Base-by-base conservation (phyloP, 2,888 invertebrate genomes). In the Heteromyza rotundicornis region DNA sequence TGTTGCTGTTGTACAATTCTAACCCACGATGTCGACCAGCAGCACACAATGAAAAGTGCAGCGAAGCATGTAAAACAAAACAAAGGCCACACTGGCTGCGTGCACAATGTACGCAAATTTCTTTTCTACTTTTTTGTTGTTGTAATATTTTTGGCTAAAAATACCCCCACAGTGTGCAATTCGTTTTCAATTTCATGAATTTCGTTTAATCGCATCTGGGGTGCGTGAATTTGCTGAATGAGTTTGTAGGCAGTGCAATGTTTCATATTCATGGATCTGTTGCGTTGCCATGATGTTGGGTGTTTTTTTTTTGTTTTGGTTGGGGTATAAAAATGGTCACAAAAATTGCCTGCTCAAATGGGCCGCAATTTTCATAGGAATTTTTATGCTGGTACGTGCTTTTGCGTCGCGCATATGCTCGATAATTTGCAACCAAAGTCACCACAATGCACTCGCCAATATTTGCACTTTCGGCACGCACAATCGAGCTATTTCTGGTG, bases 201-300 rank as follows among this genome's bases (percentile, higher is more conserved):
- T 14, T 64, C 57, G 64, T 63, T 64, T 62, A 66, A 64, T 66
- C 66, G 62, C 64, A 62, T 60, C 56, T 64, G 62, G 35, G 2
- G 53, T 56, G 35, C 5, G 53, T 56, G 56, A 53, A 62, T n/a
- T n/a, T n/a, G n/a, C n/a, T n/a, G n/a, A n/a, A n/a, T n/a, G n/a
- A n/a, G n/a, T n/a, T n/a, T n/a, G n/a, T n/a, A n/a, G n/a, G n/a
- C n/a, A n/a, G n/a, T n/a, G n/a, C n/a, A n/a, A n/a, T n/a, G n/a
- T n/a, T n/a, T n/a, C n/a, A n/a, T n/a, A n/a, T n/a, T n/a, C n/a
- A n/a, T n/a, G n/a, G n/a, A n/a, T n/a, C n/a, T n/a, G n/a, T n/a
- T n/a, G n/a, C n/a, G n/a, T n/a, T n/a, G n/a, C n/a, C n/a, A n/a
- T n/a, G n/a, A n/a, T n/a, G n/a, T n/a, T n/a, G 10, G n/a, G 40